Evolutionary conservation across 1,140 invertebrate species (phyloP).

Genomic region (Zaprionus kolodkinae): DNA sequence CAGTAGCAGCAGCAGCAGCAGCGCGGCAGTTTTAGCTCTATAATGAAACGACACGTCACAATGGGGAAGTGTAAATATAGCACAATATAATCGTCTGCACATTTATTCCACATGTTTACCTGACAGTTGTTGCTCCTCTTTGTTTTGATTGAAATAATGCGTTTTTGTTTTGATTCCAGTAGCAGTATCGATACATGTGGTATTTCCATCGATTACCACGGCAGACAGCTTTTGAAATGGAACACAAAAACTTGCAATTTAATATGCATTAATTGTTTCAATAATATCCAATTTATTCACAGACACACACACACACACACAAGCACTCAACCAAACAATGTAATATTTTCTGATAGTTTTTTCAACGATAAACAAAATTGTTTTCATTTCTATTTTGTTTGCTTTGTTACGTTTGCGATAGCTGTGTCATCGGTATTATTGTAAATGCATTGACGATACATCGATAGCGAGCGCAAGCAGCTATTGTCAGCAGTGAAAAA

Average conservation of each 20-base stretch:
- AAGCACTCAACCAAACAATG: not conserved
- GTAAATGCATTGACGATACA: not conserved
- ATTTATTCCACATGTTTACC: not conserved
- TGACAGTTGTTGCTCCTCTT: not conserved
- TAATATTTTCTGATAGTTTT: not conserved
- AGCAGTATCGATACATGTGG: conserved; percentile 6
- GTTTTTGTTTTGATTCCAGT: conserved; percentile 35
- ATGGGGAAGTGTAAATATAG: not conserved
- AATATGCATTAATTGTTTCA: not conserved
- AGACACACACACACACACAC: not conserved
- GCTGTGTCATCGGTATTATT: not conserved
- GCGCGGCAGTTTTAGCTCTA: not conserved
- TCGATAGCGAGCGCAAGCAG: conserved; percentile 18
- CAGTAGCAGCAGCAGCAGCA: not conserved
- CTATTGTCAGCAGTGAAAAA: conserved; percentile 8
- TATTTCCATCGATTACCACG: conserved; percentile 1
- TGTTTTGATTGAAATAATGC: conserved; percentile 9
- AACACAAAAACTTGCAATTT: not conserved
- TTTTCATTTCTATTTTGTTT: not conserved
- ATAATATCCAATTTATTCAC: not conserved
- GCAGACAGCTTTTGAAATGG: conserved; percentile 12
- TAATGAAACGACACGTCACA: conserved; percentile 15
- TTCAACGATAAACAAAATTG: not conserved
- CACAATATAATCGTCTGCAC: not conserved
- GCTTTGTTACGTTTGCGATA: not conserved